Evolutionary conservation across 2,888 invertebrate genomes (phyloP), one percentile per base, ranked within the genome.

Genomic region (Colletes collaris): DNA sequence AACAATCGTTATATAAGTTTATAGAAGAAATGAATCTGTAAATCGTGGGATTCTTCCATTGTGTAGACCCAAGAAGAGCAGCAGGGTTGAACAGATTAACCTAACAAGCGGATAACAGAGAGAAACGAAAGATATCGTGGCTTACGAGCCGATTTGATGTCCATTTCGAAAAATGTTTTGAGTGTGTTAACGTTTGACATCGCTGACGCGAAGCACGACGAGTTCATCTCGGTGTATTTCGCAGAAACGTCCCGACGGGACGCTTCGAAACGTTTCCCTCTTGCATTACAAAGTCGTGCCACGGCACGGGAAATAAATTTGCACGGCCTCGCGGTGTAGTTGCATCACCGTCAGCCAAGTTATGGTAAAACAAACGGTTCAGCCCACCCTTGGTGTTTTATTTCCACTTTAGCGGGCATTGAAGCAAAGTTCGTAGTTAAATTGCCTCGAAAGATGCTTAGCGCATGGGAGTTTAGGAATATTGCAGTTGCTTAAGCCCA

Each of bases 361-460:
- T 85, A 69, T 40, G 58, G 64, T 16, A 65, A 70, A 80, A 86
- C 74, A 80, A 84, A 86, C 72, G 72, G 66, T 80, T 40, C 67
- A 70, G 69, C 56, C 76, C 53, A 76, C 71, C 55, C 55, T 27
- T 27, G 71, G 35, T 80, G 83, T 86, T 84, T 84, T 77, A 83
- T 72, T 68, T 74, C 63, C 67, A 53, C 72, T 67, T 86, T 76
- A 74, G 72, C 76, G 76, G 46, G 50, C 68, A 73, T 72, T 35
- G 79, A 58, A 68, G 65, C 63, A 66, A 85, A 84, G 74, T 84
- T 85, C 66, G 64, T 74, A 76, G 85, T 71, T 83, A 83, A 84
- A 84, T 84, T 86, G 80, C 74, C 64, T 46, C 65, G 86, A 80
- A 85, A 83, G 83, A 86, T 83, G 80, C 76, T 80, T 63, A 72